These are phyloP conservation scores for Arremon brunneinucha DNA, from an alignment of 2,797 vertebrate species.

Conservation along the genomic window DNA sequence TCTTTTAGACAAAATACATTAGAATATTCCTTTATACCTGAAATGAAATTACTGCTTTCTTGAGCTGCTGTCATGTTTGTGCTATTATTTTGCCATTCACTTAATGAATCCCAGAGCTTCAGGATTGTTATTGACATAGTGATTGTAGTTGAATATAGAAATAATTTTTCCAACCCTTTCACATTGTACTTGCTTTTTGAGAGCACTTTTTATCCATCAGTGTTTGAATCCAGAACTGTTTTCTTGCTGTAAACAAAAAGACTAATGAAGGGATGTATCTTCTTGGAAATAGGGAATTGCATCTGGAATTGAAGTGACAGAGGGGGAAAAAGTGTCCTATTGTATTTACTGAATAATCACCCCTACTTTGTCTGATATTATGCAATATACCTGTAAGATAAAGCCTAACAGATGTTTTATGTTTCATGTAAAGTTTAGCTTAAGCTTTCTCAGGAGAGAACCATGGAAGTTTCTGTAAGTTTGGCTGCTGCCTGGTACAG, in stretches of 20 bases:
- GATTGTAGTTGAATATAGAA: background rate
- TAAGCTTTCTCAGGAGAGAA: background rate
- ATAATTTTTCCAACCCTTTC: background rate
- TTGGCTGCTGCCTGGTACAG: background rate
- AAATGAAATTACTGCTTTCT: background rate
- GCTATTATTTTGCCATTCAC: constrained; percentile 8
- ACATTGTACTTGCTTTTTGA: background rate
- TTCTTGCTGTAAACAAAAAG: background rate
- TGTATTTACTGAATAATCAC: background rate
- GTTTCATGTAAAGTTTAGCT: background rate
- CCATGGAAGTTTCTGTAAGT: background rate
- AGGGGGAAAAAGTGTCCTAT: background rate
- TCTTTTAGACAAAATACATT: background rate
- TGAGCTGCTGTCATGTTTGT: background rate
- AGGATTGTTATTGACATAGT: background rate
- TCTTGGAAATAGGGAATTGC: background rate
- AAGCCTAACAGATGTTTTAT: background rate
- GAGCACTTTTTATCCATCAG: background rate
- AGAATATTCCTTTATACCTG: background rate
- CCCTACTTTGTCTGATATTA: background rate
- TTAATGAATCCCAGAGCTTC: background rate
- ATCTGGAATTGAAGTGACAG: background rate
- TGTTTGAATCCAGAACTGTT: background rate
- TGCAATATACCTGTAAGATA: background rate
- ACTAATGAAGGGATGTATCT: background rate